Evolutionary conservation across 2,797 vertebrate genomes (phyloP), one percentile per base, ranked within the genome.

Genomic region (Spinibarbus caldwelli): DNA sequence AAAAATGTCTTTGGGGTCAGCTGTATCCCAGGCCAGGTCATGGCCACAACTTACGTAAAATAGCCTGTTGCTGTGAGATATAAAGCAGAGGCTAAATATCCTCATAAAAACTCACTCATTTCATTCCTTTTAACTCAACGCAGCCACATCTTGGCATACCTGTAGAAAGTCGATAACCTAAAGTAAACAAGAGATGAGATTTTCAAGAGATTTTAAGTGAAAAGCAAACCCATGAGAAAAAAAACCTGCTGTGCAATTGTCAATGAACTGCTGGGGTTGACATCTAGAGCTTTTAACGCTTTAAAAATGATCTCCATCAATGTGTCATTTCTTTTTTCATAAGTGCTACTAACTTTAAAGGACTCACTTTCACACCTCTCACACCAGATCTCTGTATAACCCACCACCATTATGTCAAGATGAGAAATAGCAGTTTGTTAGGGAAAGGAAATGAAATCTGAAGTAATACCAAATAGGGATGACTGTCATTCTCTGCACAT

Each of bases 391-490:
- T 71, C 64, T 43, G 59, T 43, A 45, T 82, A 80, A 82, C 82
- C 77, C 43, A 77, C 66, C 62, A 82, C 80, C 81, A 83, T 85
- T 68, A 70, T 86, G 86, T 89, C 88, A 86, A 73, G 41, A 75
- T 87, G 83, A 90, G 66, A 83, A 84, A 86, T 86, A 31, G 66
- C 88, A 86, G 88, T 47, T 67, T 62, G 45, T 87, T 70, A 59
- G 29, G 31, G 54, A 85, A 59, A 86, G 88, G 84, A 89, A 89
- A 88, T 84, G 54, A 87, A 80, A 76, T 75, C 78, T 71, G 68
- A 85, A 75, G 68, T 87, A 43, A 82, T 73, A 64, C 21, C 47
- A 84, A 78, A 78, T 87, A 82, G 82, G 57, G 66, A 52, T 76
- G 87, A 54, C 52, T 43, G 77, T 83, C 73, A 6, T 83, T 81